Base-by-base conservation (phyloP, 2,888 invertebrate species). In the Corbicula japonica region DNA sequence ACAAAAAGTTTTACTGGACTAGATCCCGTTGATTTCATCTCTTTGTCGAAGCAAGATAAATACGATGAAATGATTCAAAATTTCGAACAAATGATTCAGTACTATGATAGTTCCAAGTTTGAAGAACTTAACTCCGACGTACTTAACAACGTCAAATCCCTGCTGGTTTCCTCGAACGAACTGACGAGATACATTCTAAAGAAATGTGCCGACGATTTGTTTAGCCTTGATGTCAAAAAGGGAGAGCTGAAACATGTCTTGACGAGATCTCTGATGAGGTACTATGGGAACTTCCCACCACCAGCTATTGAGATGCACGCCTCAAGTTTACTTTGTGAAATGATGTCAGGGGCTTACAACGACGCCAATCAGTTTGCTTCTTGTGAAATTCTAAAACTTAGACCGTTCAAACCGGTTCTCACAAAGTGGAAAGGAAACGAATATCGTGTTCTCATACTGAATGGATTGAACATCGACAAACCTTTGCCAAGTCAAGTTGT, bases 401-500 rank as follows among this genome's bases (percentile, higher is more conserved):
- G 52, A 38, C 65, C 65, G 23, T 65, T 65, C 52, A 65, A 52
- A 65, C 65, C 65, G n/a, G 32, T 65, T 21, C 34, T 65, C 18
- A 50, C 65, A 26, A 50, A 48, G 32, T 65, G 65, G 65, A 50
- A 65, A 50, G 52, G 35, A n/a, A 65, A 35, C 21, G 65, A 65
- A 12, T 52, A 65, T 35, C 32, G 35, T 6, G 50, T 50, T 15
- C 12, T 65, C 35, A 50, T 35, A 28, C 28, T 65, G 35, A 65
- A 50, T 34, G 35, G 52, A 23, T 35, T 50, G 2, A 65, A 65
- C 50, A 65, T 65, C 34, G 65, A 65, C 50, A 65, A 52, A 50
- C 52, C 65, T 23, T 26, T 65, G 23, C 50, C 65, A 15, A 65
- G 12, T 23, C 26, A 21, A 23, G 18, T 52, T 34, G n/a, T 65